Conservation (phyloP, 2,113 vertebrate genomes). For the Hemiprocne comata region DNA sequence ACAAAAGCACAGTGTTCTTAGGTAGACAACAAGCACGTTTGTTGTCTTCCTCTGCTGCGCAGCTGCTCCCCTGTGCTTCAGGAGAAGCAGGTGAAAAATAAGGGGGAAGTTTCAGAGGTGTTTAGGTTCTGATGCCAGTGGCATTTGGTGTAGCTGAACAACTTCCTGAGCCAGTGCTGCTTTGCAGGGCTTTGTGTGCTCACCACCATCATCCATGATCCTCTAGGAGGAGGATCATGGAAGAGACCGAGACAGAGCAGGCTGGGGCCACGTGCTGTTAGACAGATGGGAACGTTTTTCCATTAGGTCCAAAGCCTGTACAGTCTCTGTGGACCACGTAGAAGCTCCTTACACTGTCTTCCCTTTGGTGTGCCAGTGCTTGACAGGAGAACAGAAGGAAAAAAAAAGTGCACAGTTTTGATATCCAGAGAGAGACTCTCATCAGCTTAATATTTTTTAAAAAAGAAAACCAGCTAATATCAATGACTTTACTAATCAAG, state of each 20-base stretch:
- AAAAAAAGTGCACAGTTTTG: not conserved
- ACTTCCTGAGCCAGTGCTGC: not conserved
- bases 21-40: not conserved
- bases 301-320: constrained; percentile 6
- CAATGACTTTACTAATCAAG: not conserved
- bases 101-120: not conserved
- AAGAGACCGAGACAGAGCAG: not conserved
- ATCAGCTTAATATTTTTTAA: not conserved
- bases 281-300: not conserved
- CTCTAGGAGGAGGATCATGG: no score
- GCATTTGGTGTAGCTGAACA: not conserved
- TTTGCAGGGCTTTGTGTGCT: not conserved
- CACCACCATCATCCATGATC: rapidly evolving
- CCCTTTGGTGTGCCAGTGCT: not conserved
- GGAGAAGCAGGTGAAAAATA: not conserved
- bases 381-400: not conserved
- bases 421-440: not conserved
- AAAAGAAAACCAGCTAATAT: not conserved
- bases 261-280: not conserved
- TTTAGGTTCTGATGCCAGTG: not conserved
- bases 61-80: not conserved
- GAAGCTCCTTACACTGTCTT: not conserved
- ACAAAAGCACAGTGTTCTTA: not conserved
- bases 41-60: not conserved
- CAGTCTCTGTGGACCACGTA: not conserved